phyloP scores from a whole-genome alignment of 37 sponge, comb jelly and placozoan species.

The Axinella damicornis region DNA sequence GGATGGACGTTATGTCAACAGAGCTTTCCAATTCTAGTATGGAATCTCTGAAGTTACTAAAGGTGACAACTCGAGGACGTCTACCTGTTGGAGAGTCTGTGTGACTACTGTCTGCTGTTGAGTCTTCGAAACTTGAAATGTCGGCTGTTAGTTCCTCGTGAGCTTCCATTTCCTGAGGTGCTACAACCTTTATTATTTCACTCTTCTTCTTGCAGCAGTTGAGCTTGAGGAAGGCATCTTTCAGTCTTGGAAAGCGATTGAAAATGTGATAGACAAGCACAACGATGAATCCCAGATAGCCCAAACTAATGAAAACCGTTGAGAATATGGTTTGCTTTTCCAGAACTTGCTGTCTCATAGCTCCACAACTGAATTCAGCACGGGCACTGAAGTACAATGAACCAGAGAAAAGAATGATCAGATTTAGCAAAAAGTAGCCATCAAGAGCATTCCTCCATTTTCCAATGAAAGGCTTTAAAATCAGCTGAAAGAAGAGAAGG shows the following conservation, averaged over 20 bases:
- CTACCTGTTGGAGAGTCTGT: no score
- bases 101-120: no score
- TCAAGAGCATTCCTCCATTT: constrained; percentile 24
- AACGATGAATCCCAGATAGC: not conserved
- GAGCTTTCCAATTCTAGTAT: not conserved
- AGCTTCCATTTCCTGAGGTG: no score
- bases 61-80: not conserved
- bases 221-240: not conserved
- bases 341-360: no score
- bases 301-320: not conserved
- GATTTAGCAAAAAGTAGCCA: constrained; percentile 16
- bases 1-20: not conserved
- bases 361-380: not conserved
- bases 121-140: no score
- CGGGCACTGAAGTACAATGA: constrained; percentile 10
- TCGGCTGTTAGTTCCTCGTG: no score
- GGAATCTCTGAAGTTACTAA: not conserved
- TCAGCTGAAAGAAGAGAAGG: constrained; percentile 4
- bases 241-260: constrained; percentile 19
- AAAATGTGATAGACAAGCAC: constrained; percentile 6
- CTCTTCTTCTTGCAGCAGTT: not conserved
- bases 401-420: not conserved
- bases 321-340: no score
- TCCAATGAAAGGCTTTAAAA: constrained; percentile 16
- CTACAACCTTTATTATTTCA: not conserved